Conservation (phyloP, 1,140 invertebrate genomes). For the Drosophila lacteicornis region DNA sequence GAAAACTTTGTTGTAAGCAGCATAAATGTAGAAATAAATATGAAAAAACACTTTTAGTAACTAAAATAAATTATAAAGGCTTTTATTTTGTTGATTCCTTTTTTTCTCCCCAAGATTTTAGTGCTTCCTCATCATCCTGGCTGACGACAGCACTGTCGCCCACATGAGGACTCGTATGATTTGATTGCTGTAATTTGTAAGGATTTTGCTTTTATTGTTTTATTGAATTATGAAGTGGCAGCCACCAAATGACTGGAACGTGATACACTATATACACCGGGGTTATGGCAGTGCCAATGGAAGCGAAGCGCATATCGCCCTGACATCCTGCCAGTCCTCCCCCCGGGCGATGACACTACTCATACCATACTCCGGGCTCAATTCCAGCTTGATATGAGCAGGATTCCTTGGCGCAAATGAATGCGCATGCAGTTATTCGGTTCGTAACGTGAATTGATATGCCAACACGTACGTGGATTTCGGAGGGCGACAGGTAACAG, state of each 20-base stretch:
- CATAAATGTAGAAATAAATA: no score
- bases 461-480: constrained; percentile 46
- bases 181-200: constrained; percentile 83
- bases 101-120: no score
- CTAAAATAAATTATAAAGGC: background rate
- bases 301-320: constrained; percentile 29
- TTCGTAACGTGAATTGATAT: constrained; percentile 60
- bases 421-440: constrained; percentile 62
- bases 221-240: constrained; percentile 84
- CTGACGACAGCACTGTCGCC: constrained; percentile 12
- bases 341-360: constrained; percentile 12
- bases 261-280: constrained; percentile 58
- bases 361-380: constrained; percentile 1
- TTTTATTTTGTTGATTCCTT: background rate
- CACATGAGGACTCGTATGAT: constrained; percentile 46
- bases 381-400: constrained; percentile 40
- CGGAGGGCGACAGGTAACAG: constrained; percentile 33
- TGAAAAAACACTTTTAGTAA: no score
- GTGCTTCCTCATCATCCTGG: background rate
- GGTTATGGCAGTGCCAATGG: constrained; percentile 26
- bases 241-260: constrained; percentile 72
- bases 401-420: constrained; percentile 57
- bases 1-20: no score
- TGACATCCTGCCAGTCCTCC: constrained; percentile 17
- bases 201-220: constrained; percentile 83